Evolutionary conservation across 2,888 invertebrate genomes (phyloP).

Genomic region (Lithosia quadra): DNA sequence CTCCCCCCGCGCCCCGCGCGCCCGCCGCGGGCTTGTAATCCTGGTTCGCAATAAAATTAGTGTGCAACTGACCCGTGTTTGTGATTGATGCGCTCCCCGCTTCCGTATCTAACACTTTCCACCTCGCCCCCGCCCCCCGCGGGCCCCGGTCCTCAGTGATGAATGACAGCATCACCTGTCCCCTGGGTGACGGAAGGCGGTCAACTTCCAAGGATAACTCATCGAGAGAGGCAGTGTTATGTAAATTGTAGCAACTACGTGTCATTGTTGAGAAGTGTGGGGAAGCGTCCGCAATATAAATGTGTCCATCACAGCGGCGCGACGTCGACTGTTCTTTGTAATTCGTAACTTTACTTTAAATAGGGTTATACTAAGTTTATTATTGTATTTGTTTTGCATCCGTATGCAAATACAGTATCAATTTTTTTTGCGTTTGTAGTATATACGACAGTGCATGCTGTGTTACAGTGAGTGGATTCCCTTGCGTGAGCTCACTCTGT

Average conservation of each 20-base stretch:
- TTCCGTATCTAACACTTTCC: too few species aligned
- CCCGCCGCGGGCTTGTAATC: too few species aligned
- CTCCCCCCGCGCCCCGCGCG: too few species aligned
- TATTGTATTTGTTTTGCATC: background rate
- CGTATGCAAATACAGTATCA: background rate
- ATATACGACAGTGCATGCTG: background rate
- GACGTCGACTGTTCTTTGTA: background rate
- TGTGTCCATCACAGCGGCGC: background rate
- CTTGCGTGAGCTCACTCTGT: background rate
- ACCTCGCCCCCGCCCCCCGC: background rate
- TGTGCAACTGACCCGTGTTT: too few species aligned
- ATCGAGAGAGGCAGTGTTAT: conserved; percentile 20
- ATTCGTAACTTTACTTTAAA: background rate
- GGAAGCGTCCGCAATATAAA: background rate
- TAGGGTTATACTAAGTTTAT: background rate
- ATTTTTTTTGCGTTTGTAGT: background rate
- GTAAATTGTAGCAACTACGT: conserved; percentile 23
- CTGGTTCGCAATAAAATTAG: too few species aligned
- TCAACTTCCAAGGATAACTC: conserved; percentile 46
- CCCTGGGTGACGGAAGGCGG: conserved; percentile 31
- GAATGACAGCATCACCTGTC: conserved; percentile 60
- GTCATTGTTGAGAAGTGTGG: conserved; percentile 9
- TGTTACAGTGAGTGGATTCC: too few species aligned
- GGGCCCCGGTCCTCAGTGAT: conserved; percentile 41
- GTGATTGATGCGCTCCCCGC: too few species aligned